Evolutionary conservation across 2,797 vertebrate species (phyloP), one percentile per base, ranked within the genome.

Genomic region (Acanthopagrus latus): DNA sequence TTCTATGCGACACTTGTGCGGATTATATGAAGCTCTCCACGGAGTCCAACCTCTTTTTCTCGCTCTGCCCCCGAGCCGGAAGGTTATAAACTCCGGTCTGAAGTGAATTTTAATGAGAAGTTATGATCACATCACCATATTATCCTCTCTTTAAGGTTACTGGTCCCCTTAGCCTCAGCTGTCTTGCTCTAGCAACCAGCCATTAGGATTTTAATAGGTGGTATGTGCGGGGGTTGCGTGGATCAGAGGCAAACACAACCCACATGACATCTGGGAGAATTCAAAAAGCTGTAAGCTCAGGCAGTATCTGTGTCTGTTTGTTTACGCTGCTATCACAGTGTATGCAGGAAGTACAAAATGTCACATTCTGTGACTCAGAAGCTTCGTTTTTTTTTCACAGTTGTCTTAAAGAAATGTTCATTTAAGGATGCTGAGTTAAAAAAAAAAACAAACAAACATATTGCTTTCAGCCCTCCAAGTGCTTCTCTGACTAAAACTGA

Each of bases 21-120:
- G 27, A 78, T 68, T 71, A 56, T 18, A 27, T 14, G 18, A 60
- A 59, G 14, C 21, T 57, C 71, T 79, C 46, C 20, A 67, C 0
- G 52, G 43, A 69, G 44, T 62, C 50, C 27, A 20, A 52, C 44
- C 20, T 13, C 41, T 73, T 48, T 50, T 38, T 9, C 65, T 77
- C 63, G 12, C 52, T 63, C 63, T 52, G 48, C 60, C 58, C 41
- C 50, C 0, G 18, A 85, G 65, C 59, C 52, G 57, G 25, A 52
- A 76, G 80, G 83, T 87, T 81, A 63, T 43, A 71, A 82, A 82
- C 68, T 82, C 44, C 20, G 54, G 58, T 55, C 51, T 3, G 20
- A 81, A 86, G 76, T 76, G 67, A 85, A 68, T 75, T 86, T 66
- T 71, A 88, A 88, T 88, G 60, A 74, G 17, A 75, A 41, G 66